Percentiles rank a stretch among this genome's conserved stretches.
Evolutionary conservation across 1,140 invertebrate genomes (phyloP).

Genomic region (Cydia amplana): DNA sequence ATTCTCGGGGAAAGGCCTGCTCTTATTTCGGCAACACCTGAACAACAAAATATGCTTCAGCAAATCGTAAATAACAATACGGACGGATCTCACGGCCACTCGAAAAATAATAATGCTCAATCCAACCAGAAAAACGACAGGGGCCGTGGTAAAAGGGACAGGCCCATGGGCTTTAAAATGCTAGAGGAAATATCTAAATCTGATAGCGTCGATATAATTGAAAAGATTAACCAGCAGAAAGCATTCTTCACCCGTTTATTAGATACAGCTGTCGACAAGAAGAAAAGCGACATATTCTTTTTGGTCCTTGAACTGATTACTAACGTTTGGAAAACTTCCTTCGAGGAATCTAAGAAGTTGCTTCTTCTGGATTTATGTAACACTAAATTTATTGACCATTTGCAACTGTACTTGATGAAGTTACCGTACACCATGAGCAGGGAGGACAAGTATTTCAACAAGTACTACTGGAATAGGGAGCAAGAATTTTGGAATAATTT

Average conservation of each 20-base stretch:
- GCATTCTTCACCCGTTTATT: conserved; percentile 51
- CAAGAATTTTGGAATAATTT: conserved; percentile 70
- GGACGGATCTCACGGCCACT: background rate
- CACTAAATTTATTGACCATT: conserved; percentile 59
- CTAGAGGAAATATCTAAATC: conserved; percentile 49
- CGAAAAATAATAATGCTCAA: background rate
- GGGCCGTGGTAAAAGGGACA: background rate
- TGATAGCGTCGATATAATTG: conserved; percentile 53
- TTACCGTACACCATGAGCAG: conserved; percentile 57
- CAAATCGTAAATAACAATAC: background rate
- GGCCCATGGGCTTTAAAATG: conserved; percentile 42
- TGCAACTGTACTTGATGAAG: conserved; percentile 61
- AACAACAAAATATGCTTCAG: background rate
- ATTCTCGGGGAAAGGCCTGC: background rate
- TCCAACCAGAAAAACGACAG: background rate
- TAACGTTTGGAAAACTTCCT: conserved; percentile 61
- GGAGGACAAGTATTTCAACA: conserved; percentile 53
- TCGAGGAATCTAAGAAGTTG: conserved; percentile 61
- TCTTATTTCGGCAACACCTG: background rate
- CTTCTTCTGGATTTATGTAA: conserved; percentile 64
- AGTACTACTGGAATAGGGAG: conserved; percentile 68
- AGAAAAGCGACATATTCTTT: conserved; percentile 50
- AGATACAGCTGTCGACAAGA: conserved; percentile 45
- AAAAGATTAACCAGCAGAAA: conserved; percentile 51
- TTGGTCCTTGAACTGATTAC: conserved; percentile 59